Conservation (phyloP, 2,888 invertebrate genomes). For the Drosophila monieri region DNA sequence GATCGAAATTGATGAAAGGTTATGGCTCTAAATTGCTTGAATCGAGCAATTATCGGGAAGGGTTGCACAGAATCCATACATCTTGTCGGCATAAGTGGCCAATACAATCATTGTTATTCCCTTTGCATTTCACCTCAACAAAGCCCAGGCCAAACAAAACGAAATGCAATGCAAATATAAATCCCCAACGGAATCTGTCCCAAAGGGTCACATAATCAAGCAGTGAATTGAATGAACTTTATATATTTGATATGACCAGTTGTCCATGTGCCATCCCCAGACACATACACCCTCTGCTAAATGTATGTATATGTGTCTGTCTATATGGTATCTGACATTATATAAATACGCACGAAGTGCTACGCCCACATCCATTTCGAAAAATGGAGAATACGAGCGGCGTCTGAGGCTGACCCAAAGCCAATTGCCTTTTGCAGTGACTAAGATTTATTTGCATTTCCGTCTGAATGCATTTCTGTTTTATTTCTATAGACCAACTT, state of each 20-base stretch:
- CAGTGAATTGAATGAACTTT: conserved; percentile 23
- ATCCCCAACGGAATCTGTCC: conserved; percentile 23
- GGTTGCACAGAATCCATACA: neutral
- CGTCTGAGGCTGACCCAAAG: conserved; percentile 58
- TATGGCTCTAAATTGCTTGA: neutral
- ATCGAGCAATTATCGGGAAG: neutral
- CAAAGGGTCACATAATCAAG: conserved; percentile 35
- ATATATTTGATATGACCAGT: conserved; percentile 21
- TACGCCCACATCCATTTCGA: conserved; percentile 42
- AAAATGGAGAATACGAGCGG: conserved; percentile 18
- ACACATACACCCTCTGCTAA: neutral
- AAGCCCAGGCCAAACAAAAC: conserved; percentile 8
- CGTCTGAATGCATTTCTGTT: conserved; percentile 69
- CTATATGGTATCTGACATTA: conserved; percentile 26
- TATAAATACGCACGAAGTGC: conserved; percentile 48
- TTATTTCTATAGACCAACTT: conserved; percentile 53
- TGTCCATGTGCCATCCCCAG: conserved; percentile 20
- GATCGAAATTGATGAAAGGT: neutral
- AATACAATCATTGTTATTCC: conserved; percentile 31
- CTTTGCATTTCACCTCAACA: conserved; percentile 20
- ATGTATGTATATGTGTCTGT: neutral
- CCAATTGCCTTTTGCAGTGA: conserved; percentile 71
- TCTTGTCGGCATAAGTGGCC: conserved; percentile 15
- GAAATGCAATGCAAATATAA: conserved; percentile 32
- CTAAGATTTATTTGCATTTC: conserved; percentile 76